phyloP scores from a whole-genome alignment of 1,140 invertebrate species.

The Phortica variegata region DNA sequence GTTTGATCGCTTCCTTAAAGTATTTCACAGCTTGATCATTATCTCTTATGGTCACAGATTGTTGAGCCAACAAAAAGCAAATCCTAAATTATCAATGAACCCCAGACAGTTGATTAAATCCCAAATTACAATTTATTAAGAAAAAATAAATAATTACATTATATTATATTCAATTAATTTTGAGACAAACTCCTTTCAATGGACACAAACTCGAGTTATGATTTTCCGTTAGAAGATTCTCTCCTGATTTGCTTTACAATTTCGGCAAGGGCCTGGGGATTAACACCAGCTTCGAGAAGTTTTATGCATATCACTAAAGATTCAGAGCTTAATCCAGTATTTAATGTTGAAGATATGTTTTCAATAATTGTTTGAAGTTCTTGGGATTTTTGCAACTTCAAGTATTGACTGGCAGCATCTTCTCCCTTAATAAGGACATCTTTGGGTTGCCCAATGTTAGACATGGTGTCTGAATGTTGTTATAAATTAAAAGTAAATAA shows the following conservation, averaged over 20 bases:
- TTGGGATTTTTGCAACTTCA: background rate
- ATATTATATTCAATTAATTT: no score
- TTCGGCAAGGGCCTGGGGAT: slow-evolving; percentile 10
- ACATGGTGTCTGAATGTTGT: no score
- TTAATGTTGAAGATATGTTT: slow-evolving; percentile 1
- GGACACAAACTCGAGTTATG: no score
- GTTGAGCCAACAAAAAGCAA: slow-evolving; percentile 55
- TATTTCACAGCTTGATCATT: slow-evolving; percentile 70
- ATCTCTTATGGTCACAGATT: slow-evolving; percentile 48
- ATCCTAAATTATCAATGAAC: no score
- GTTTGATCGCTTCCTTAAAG: slow-evolving; percentile 84
- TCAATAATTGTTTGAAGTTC: background rate
- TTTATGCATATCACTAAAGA: slow-evolving; percentile 1
- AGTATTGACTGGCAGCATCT: background rate
- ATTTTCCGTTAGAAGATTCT: no score
- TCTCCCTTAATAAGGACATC: no score
- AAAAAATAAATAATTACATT: no score
- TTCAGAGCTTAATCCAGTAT: slow-evolving; percentile 4
- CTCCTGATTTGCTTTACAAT: slow-evolving; percentile 2
- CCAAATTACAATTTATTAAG: no score
- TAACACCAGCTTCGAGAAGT: slow-evolving; percentile 2
- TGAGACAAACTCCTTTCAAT: no score
- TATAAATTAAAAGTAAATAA: no score
- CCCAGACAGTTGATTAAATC: no score
- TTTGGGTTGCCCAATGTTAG: no score